Evolutionary conservation across 1,140 invertebrate species (phyloP).

Genomic region (Chionoecetes opilio): DNA sequence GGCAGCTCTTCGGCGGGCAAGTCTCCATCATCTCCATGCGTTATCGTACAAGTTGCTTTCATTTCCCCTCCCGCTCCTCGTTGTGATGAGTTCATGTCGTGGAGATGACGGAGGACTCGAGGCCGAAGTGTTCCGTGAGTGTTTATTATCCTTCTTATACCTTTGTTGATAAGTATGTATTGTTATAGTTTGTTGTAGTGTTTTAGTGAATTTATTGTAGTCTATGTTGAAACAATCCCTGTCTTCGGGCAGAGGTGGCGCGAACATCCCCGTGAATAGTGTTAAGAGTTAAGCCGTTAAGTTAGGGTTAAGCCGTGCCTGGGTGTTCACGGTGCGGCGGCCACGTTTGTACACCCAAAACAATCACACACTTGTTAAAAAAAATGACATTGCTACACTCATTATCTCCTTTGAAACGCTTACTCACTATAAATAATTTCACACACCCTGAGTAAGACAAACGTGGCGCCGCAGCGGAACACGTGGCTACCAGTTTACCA

Average conservation of each 20-base stretch:
- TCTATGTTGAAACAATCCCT: not conserved
- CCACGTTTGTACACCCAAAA: not conserved
- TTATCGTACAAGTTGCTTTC: slow-evolving; percentile 70
- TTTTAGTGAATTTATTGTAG: not conserved
- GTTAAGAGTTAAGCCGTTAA: not conserved
- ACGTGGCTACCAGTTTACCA: not conserved
- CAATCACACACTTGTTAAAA: not conserved
- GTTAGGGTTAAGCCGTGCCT: not conserved
- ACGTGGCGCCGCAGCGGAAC: not conserved
- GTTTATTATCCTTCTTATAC: slow-evolving; percentile 43
- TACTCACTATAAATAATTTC: no score
- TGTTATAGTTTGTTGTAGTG: not conserved
- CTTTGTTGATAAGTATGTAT: slow-evolving; percentile 6
- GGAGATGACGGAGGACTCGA: slow-evolving; percentile 56
- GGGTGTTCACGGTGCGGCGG: not conserved
- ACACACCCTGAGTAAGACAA: not conserved
- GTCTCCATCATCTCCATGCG: slow-evolving; percentile 61
- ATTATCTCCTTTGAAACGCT: no score
- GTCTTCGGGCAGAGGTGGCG: not conserved
- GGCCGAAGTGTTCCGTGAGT: not conserved
- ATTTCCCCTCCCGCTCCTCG: slow-evolving; percentile 42
- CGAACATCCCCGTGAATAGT: not conserved
- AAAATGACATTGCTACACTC: no score
- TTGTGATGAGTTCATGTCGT: slow-evolving; percentile 58
- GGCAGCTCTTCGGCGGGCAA: not conserved